Percentiles rank a stretch among this genome's conserved stretches.
phyloP scores from a whole-genome alignment of 2,888 invertebrate species.

The Nesidiocoris tenuis region DNA sequence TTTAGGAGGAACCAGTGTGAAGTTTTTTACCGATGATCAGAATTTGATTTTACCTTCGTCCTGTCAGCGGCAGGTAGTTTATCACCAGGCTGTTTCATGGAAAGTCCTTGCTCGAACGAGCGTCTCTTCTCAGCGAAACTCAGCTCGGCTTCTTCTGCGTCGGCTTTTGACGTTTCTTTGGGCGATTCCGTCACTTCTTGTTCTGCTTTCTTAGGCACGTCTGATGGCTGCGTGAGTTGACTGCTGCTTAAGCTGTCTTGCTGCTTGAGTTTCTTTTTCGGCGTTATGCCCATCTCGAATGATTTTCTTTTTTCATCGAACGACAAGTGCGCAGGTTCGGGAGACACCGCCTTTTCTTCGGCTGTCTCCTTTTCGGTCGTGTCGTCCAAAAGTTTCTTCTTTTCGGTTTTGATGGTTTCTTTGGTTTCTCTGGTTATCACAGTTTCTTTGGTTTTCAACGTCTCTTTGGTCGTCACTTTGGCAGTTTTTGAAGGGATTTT shows the following conservation, averaged over 20 bases:
- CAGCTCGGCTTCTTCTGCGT: slow-evolving; percentile 44
- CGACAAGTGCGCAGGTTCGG: slow-evolving; percentile 51
- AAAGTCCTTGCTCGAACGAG: slow-evolving; percentile 49
- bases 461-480: slow-evolving; percentile 38
- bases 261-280: slow-evolving; percentile 45
- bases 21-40: no score
- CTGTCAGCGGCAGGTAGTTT: slow-evolving; percentile 46
- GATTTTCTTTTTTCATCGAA: slow-evolving; percentile 52
- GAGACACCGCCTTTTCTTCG: slow-evolving; percentile 49
- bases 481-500: slow-evolving; percentile 45
- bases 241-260: slow-evolving; percentile 26
- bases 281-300: slow-evolving; percentile 50
- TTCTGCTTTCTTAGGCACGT: slow-evolving; percentile 43
- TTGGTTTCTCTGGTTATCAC: slow-evolving; percentile 10
- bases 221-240: slow-evolving; percentile 41
- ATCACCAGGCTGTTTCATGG: slow-evolving; percentile 49
- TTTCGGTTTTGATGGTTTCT: slow-evolving; percentile 32
- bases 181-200: slow-evolving; percentile 14
- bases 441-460: slow-evolving; percentile 16
- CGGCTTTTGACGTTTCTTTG: slow-evolving; percentile 23
- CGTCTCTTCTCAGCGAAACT: slow-evolving; percentile 49
- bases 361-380: slow-evolving; percentile 49
- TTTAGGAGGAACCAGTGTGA: no score
- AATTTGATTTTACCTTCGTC: slow-evolving; percentile 48
- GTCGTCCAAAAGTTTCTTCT: slow-evolving; percentile 45